phyloP scores from a whole-genome alignment of 2,888 invertebrate species.

The Aricia artaxerxes region DNA sequence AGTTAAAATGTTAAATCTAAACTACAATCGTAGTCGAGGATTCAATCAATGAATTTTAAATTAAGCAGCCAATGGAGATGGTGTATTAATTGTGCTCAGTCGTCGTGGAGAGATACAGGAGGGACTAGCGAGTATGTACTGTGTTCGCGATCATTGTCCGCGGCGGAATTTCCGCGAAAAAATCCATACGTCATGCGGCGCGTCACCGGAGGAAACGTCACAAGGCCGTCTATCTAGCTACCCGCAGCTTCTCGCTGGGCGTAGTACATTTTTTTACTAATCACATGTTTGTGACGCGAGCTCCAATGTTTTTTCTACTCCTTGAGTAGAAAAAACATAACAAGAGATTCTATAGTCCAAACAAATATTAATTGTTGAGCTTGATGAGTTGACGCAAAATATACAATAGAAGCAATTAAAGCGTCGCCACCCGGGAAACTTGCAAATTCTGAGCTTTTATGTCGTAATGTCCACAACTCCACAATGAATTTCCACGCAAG shows the following conservation, averaged over 20 bases:
- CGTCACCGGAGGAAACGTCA: conserved; percentile 61
- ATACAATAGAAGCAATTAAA: neutral
- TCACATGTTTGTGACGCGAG: conserved; percentile 2
- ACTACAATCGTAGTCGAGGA: neutral
- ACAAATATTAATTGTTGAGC: neutral
- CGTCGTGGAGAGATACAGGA: neutral
- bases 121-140: neutral
- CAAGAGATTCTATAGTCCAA: neutral
- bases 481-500: conserved; percentile 31
- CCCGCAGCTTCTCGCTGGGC: conserved; percentile 34
- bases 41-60: conserved; percentile 8
- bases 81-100: conserved; percentile 4
- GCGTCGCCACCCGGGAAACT: neutral
- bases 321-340: neutral
- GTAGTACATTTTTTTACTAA: conserved; percentile 46
- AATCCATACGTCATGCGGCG: conserved; percentile 65
- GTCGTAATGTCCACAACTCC: neutral
- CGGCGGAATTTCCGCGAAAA: conserved; percentile 77
- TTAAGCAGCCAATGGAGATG: neutral
- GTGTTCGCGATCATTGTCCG: conserved; percentile 59
- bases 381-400: neutral
- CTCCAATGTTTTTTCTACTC: conserved; percentile 9
- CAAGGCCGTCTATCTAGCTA: conserved; percentile 58
- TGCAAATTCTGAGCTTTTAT: neutral
- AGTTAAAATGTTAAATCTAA: neutral